Conservation (phyloP, 2,113 vertebrate species). For the Leuciscus idus region DNA sequence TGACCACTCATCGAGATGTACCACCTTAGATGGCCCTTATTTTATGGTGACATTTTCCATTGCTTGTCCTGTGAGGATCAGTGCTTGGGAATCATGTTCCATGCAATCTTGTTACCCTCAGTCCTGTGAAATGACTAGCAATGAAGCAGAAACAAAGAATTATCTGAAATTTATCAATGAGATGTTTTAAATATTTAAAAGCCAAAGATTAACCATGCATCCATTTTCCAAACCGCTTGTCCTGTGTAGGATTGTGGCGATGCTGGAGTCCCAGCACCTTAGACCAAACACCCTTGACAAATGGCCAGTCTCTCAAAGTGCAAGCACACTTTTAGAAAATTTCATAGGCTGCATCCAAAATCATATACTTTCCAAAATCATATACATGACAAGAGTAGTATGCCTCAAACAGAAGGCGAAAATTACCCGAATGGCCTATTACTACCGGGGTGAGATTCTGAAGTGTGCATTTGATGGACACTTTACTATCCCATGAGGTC, state of each 20-base stretch:
- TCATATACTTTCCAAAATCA: not conserved
- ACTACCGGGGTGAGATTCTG: not conserved
- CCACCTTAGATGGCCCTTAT: not conserved
- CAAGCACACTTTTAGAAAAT: not conserved
- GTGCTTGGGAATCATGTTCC: not conserved
- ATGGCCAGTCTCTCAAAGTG: not conserved
- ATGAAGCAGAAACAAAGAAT: not conserved
- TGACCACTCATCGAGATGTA: constrained; percentile 3
- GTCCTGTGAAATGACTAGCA: not conserved
- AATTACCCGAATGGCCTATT: not conserved
- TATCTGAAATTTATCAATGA: not conserved
- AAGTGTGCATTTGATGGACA: not conserved
- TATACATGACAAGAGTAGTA: too few species aligned
- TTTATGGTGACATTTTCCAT: constrained; percentile 1
- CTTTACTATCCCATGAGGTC: not conserved
- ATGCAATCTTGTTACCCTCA: not conserved
- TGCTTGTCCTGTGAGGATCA: not conserved
- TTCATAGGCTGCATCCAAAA: not conserved
- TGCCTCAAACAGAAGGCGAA: not conserved
- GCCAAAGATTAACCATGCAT: not conserved
- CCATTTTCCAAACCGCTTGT: not conserved
- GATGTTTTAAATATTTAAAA: not conserved
- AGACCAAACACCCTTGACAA: not conserved
- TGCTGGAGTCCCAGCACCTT: not conserved
- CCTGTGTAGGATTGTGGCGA: not conserved